A percentile compares a stretch with the other conserved stretches of the same genome.
Evolutionary conservation across 2,888 invertebrate genomes (phyloP).

Genomic region (Eupithecia vulgata): DNA sequence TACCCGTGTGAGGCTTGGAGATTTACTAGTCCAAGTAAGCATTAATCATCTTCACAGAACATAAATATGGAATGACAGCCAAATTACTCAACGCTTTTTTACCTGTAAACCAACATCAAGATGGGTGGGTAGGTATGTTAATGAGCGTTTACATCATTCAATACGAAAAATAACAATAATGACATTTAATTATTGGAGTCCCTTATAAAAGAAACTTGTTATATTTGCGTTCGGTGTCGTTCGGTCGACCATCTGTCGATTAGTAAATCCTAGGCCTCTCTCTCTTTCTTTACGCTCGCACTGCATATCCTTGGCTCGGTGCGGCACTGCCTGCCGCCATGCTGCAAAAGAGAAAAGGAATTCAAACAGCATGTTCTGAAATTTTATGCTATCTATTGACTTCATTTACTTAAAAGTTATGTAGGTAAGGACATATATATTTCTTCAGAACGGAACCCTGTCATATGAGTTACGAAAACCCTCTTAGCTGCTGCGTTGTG

Average conservation of each 20-base stretch:
- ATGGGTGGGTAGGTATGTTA: constrained; percentile 33
- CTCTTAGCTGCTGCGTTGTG: constrained; percentile 8
- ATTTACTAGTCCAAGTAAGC: background rate
- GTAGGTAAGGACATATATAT: no score
- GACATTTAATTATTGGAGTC: background rate
- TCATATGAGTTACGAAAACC: background rate
- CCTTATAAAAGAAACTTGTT: background rate
- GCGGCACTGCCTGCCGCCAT: no score
- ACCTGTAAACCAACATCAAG: constrained; percentile 37
- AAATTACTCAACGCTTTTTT: constrained; percentile 39
- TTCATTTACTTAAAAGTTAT: background rate
- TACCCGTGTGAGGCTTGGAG: background rate
- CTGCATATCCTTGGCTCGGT: background rate
- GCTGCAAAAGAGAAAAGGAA: background rate
- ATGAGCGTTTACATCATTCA: constrained; percentile 39
- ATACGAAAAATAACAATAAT: constrained; percentile 36
- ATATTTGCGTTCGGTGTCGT: background rate
- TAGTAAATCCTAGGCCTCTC: background rate
- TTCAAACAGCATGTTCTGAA: background rate
- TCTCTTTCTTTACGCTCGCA: background rate
- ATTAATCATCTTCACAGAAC: constrained; percentile 22
- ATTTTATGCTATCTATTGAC: background rate
- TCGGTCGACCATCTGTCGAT: background rate
- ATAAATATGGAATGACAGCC: constrained; percentile 34
- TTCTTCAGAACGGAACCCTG: constrained; percentile 5